These are phyloP conservation scores for Pampus argenteus DNA, from an alignment of 2,797 vertebrate species.

Conservation along the genomic window DNA sequence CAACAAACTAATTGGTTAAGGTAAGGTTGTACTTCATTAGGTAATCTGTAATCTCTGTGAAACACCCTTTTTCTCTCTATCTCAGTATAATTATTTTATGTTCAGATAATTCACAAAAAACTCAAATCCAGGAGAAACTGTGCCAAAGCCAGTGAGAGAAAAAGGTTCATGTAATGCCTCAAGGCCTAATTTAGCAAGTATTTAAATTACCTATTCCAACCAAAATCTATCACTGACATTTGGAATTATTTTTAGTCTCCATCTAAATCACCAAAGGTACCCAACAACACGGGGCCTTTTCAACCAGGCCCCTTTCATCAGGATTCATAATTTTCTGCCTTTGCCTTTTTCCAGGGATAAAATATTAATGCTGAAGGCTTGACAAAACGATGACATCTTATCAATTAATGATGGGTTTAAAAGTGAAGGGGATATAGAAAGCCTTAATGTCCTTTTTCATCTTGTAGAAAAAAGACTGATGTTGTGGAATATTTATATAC, in stretches of 20 bases:
- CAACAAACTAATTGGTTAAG: background rate
- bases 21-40: background rate
- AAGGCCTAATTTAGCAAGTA: constrained; percentile 61
- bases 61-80: background rate
- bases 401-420: constrained; percentile 79
- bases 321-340: constrained; percentile 43
- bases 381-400: constrained; percentile 76
- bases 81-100: background rate
- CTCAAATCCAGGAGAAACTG: background rate
- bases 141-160: constrained; percentile 9
- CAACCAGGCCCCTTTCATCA: constrained; percentile 50
- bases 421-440: constrained; percentile 74
- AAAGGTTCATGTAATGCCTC: constrained; percentile 37
- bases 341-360: constrained; percentile 50
- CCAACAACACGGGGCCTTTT: constrained; percentile 51
- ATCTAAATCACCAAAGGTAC: constrained; percentile 47
- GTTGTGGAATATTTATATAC: constrained; percentile 68
- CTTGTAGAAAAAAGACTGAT: constrained; percentile 50
- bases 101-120: constrained; percentile 10
- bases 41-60: background rate
- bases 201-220: constrained; percentile 56
- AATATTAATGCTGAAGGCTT: constrained; percentile 72
- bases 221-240: constrained; percentile 75
- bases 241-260: constrained; percentile 72
- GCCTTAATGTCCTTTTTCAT: constrained; percentile 71